Evolutionary conservation across 2,797 vertebrate genomes (phyloP).

Genomic region (Esox lucius): DNA sequence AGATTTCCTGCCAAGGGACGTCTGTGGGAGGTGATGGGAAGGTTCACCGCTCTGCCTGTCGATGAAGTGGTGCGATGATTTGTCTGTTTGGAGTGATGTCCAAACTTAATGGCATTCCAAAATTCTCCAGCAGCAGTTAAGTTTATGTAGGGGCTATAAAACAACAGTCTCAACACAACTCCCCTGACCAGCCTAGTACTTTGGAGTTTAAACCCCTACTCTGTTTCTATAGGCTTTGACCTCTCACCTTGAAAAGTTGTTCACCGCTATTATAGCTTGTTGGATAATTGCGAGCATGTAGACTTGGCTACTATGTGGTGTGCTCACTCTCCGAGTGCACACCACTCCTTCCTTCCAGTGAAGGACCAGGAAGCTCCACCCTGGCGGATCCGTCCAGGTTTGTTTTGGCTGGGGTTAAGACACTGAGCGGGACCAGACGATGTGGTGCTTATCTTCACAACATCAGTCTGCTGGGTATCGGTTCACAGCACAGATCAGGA

Average conservation of each 20-base stretch:
- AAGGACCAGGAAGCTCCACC: conserved; percentile 68
- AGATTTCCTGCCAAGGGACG: conserved; percentile 11
- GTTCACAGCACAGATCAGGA: neutral
- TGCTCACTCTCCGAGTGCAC: conserved; percentile 35
- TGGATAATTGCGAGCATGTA: conserved; percentile 29
- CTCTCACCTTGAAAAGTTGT: conserved; percentile 32
- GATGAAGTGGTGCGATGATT: neutral
- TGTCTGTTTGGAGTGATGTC: neutral
- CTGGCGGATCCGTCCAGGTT: conserved; percentile 58
- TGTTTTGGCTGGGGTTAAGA: conserved; percentile 59
- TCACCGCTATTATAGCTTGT: conserved; percentile 42
- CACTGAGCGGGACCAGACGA: conserved; percentile 41
- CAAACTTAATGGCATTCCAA: neutral
- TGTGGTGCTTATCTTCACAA: conserved; percentile 14
- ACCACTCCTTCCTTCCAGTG: conserved; percentile 56
- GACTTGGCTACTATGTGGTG: conserved; percentile 45
- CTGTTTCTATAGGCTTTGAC: conserved; percentile 36
- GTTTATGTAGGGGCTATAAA: neutral
- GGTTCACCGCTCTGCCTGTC: neutral
- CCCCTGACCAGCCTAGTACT: neutral
- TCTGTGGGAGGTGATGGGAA: neutral
- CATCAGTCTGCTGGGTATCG: conserved; percentile 28
- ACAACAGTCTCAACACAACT: neutral
- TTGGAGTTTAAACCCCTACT: neutral
- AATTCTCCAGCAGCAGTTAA: neutral